Percentiles rank a stretch among this genome's conserved stretches.
phyloP scores from a whole-genome alignment of 30 jellyfish, hydroid and myxozoan species.

The Cassiopea xamachana region DNA sequence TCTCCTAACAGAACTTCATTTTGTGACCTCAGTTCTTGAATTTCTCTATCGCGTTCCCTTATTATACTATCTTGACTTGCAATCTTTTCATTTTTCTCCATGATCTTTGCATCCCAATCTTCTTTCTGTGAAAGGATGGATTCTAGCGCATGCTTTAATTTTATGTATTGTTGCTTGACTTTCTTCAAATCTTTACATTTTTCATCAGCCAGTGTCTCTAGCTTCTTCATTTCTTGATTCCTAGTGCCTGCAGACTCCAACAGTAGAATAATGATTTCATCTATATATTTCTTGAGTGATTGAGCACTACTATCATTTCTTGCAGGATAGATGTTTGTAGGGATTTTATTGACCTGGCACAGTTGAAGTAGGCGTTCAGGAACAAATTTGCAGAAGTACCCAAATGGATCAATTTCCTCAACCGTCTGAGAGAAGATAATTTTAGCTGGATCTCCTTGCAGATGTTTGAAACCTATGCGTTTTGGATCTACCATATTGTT shows the following conservation, averaged over 20 bases:
- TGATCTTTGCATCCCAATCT: neutral
- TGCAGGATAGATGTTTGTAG: neutral
- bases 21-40: neutral
- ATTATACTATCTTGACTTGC: slow-evolving; percentile 5
- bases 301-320: neutral
- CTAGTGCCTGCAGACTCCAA: neutral
- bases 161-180: neutral
- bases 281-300: neutral
- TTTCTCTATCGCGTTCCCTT: neutral
- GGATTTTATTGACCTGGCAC: slow-evolving; percentile 4
- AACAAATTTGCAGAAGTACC: slow-evolving; percentile 1
- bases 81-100: slow-evolving; percentile 20
- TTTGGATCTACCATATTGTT: no score
- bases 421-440: neutral
- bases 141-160: neutral
- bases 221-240: neutral
- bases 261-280: neutral
- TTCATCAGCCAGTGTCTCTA: slow-evolving; percentile 5
- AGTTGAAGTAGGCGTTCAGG: slow-evolving; percentile 25
- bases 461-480: neutral
- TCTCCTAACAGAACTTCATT: neutral
- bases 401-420: neutral
- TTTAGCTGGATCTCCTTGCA: neutral
- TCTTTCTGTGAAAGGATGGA: neutral
- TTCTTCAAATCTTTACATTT: neutral